Evolutionary conservation across 1,140 invertebrate genomes (phyloP), one percentile per base, ranked within the genome.

Genomic region (Neotoxoptera formosana): DNA sequence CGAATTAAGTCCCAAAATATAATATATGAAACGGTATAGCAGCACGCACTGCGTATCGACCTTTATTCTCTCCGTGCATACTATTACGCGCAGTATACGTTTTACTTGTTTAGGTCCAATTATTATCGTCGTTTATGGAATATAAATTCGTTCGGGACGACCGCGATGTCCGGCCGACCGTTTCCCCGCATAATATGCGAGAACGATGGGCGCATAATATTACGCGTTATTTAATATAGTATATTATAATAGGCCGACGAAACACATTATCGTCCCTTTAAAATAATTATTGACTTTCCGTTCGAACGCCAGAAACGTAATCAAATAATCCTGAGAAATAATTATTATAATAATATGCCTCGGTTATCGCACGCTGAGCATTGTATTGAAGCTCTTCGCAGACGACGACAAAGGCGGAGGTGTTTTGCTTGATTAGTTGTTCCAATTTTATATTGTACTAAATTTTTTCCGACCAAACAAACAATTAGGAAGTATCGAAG

Each of bases 241-340:
- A 53, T 20, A 21, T 17, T 51, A 60, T n/a, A n/a, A 14, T 76
- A 34, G 30, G 2, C 60, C 60, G 14, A 76, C 7, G 3, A 14
- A n/a, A 76, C n/a, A 53, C 36, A 81, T 34, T 86, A 17, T 25
- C 45, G 34, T 87, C 20, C 30, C 14, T 2, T n/a, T 41, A 41
- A 41, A 41, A 41, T n/a, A n/a, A n/a, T n/a, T n/a, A n/a, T 88
- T 3, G 8, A 34, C 6, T 88, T 51, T 36, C 48, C n/a, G 7
- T 25, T 30, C 34, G 1, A 51, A 51, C 20, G n/a, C 48, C 25
- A 88, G n/a, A 51, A 9, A 88, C 53, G 51, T 88, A 88, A 53
- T 88, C 34, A 88, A 88, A 53, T 51, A 21, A n/a, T 88, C 86
- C 7, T 45, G n/a, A 34, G 20, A 88, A 88, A 88, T 51, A 88